phyloP scores from a whole-genome alignment of 2,888 invertebrate genomes.

The Tipula unca region DNA sequence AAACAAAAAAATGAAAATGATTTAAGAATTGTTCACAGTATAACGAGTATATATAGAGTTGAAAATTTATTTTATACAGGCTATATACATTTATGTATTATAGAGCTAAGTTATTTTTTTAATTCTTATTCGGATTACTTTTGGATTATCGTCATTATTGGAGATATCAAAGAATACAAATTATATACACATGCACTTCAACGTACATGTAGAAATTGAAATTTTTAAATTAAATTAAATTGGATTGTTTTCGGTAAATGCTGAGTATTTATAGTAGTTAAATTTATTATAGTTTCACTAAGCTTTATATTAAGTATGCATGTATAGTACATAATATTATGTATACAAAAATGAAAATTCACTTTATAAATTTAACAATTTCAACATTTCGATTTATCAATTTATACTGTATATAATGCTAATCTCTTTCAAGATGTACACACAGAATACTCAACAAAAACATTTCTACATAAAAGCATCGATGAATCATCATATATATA shows the following conservation, averaged over 20 bases:
- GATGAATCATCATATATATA: background rate
- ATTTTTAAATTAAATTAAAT: constrained; percentile 1
- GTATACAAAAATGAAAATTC: background rate
- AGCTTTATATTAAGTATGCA: background rate
- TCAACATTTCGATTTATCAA: background rate
- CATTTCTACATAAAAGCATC: background rate
- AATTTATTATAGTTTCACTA: background rate
- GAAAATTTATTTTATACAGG: background rate
- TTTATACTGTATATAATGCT: background rate
- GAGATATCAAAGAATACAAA: background rate
- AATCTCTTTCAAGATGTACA: background rate
- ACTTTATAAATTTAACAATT: background rate
- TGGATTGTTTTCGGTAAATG: background rate
- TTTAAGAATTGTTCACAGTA: background rate
- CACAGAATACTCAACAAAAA: background rate
- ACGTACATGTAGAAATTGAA: background rate
- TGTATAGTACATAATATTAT: no score
- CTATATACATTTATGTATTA: background rate
- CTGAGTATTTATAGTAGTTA: background rate
- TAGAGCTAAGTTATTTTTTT: background rate
- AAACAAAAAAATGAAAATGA: background rate
- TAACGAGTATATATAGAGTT: background rate
- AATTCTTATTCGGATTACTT: background rate
- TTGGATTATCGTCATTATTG: background rate
- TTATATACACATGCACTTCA: background rate